Percentiles rank a stretch among this genome's conserved stretches.
These are phyloP conservation scores for Alouatta palliata DNA, from an alignment of 2,113 vertebrate species.

Conservation along the genomic window DNA sequence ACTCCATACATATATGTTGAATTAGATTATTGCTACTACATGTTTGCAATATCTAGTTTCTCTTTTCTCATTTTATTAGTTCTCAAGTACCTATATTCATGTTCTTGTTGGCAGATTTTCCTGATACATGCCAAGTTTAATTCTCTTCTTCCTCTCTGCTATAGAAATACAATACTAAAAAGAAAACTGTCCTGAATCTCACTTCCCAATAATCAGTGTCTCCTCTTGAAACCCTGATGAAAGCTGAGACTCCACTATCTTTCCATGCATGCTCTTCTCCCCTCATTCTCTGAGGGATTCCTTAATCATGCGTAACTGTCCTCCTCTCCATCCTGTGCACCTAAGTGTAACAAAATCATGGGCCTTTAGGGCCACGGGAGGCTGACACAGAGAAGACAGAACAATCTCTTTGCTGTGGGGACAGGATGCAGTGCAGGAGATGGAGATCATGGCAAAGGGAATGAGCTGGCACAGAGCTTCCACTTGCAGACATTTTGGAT, in stretches of 20 bases:
- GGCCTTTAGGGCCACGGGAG: not conserved
- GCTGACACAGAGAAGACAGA: not conserved
- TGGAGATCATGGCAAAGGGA: not conserved
- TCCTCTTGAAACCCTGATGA: not conserved
- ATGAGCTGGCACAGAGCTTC: not conserved
- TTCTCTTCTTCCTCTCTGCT: not conserved
- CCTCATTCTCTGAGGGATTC: not conserved
- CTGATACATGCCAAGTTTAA: not conserved
- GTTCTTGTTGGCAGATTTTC: not conserved
- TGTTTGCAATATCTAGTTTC: not conserved
- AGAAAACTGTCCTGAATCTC: not conserved
- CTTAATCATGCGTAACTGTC: not conserved
- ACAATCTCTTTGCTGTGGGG: not conserved
- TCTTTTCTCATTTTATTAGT: not conserved
- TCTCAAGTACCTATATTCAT: not conserved
- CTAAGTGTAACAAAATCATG: not conserved
- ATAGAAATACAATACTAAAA: constrained; percentile 8
- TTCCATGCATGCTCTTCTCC: not conserved
- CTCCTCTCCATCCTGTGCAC: not conserved
- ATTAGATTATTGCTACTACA: not conserved
- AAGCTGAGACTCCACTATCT: not conserved
- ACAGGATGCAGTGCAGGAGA: not conserved
- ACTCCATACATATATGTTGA: not conserved
- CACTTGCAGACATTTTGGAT: not conserved
- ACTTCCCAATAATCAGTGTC: not conserved